Evolutionary conservation across 92 coral and sea anemone species (phyloP), one percentile per base, ranked within the genome.

Genomic region (Ricordea florida): DNA sequence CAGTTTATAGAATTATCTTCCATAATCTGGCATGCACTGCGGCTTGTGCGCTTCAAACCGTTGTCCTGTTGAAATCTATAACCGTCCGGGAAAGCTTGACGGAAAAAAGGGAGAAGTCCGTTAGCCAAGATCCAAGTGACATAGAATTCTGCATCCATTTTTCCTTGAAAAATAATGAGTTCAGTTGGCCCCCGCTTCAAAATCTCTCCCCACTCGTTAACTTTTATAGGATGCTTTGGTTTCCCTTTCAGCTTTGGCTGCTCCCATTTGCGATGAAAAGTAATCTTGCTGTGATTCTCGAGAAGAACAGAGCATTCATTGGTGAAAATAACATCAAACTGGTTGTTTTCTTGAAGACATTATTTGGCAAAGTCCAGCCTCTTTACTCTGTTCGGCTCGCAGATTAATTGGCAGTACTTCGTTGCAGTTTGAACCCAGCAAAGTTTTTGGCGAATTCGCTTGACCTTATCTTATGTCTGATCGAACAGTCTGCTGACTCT

Each of bases 211-310:
- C 58, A 66, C 7, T 41, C 14, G 28, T 66, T 57, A 6, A 67
- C 26, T 32, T 67, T 46, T 7, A 31, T n/a, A 13, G 74, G 74
- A 48, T 67, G 60, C 25, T 67, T 67, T 14, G 60, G 52, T 15
- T 27, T 57, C 8, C 74, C 60, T 67, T 67, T 67, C 38, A 67
- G 18, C 37, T 18, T 37, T 6, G 74, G 74, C 27, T 37, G 74
- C 32, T 67, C 74, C 74, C 74, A 45, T 59, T 32, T 47, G 2
- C 74, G 60, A 15, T 46, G 74, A 29, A 66, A 66, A 14, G 34
- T 9, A 4, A 66, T n/a, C n/a, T n/a, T n/a, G n/a, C n/a, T n/a
- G n/a, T n/a, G n/a, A n/a, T n/a, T n/a, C n/a, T n/a, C n/a, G n/a
- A n/a, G n/a, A n/a, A n/a, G n/a, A n/a, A n/a, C n/a, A n/a, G n/a